A percentile compares a stretch with the other conserved stretches of the same genome.
These are phyloP conservation scores for Prolemur simus DNA, from an alignment of 2,113 vertebrate species.

Conservation along the genomic window DNA sequence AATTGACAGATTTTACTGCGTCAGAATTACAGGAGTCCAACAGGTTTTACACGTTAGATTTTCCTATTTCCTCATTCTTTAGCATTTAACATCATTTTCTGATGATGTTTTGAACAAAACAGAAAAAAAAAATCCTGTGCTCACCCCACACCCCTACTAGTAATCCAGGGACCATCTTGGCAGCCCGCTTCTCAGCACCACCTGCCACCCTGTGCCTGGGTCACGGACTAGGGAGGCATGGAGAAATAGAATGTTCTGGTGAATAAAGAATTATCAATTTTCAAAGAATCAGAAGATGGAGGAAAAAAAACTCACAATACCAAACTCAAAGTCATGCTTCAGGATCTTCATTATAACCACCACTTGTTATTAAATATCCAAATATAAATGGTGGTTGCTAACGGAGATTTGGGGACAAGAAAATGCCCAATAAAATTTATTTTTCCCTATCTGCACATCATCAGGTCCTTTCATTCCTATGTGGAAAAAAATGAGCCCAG, in stretches of 20 bases:
- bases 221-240: rapidly evolving
- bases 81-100: not conserved
- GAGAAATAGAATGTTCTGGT: not conserved
- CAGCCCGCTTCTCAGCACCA: not conserved
- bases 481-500: not conserved
- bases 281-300: not conserved
- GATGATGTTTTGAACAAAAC: not conserved
- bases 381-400: not conserved
- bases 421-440: not conserved
- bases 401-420: not conserved
- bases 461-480: not conserved
- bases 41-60: not conserved
- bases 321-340: not conserved
- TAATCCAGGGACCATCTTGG: not conserved
- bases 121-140: not conserved
- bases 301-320: not conserved
- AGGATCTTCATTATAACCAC: not conserved
- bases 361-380: not conserved
- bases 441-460: not conserved
- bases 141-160: not conserved
- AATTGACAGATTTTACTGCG: not conserved
- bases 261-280: not conserved
- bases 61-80: constrained; percentile 25
- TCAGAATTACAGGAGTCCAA: not conserved
- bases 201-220: not conserved